Evolutionary conservation across 2,113 vertebrate species (phyloP).

Genomic region (Gobiocypris rarus): DNA sequence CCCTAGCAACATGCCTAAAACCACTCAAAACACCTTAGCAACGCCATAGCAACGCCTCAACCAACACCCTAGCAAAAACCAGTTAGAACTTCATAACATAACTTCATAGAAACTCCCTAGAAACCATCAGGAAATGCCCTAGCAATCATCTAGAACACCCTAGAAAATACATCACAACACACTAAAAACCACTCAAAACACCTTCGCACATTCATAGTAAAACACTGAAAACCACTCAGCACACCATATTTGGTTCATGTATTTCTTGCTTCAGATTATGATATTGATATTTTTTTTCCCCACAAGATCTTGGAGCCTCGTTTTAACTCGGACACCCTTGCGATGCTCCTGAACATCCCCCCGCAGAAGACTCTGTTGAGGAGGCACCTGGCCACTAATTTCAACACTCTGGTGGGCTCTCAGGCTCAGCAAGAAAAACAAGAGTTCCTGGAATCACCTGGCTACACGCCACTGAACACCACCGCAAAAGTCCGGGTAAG

Average conservation of each 20-base stretch:
- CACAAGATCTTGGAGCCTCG: conserved; percentile 91
- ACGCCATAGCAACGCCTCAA: too few species aligned
- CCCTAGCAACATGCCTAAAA: not conserved
- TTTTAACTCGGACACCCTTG: conserved; percentile 89
- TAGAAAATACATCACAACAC: too few species aligned
- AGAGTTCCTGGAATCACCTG: conserved; percentile 83
- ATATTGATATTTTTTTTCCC: not conserved
- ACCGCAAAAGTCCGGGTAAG: conserved; percentile 95
- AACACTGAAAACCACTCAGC: too few species aligned
- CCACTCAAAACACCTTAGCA: not conserved
- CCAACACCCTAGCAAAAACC: too few species aligned
- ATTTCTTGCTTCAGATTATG: too few species aligned
- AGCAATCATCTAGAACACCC: too few species aligned
- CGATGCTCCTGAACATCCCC: conserved; percentile 95
- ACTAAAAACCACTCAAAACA: not conserved
- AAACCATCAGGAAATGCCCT: too few species aligned
- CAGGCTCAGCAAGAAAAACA: conserved; percentile 91
- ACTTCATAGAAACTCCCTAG: too few species aligned
- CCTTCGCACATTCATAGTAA: not conserved
- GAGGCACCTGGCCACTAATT: conserved; percentile 92
- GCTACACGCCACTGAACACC: conserved; percentile 85
- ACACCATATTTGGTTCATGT: too few species aligned
- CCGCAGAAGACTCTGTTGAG: conserved; percentile 94
- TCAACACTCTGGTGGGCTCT: conserved; percentile 84
- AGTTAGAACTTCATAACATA: too few species aligned